These are phyloP conservation scores for Napeogenes sylphis DNA, from an alignment of 2,888 invertebrate species.

Conservation along the genomic window DNA sequence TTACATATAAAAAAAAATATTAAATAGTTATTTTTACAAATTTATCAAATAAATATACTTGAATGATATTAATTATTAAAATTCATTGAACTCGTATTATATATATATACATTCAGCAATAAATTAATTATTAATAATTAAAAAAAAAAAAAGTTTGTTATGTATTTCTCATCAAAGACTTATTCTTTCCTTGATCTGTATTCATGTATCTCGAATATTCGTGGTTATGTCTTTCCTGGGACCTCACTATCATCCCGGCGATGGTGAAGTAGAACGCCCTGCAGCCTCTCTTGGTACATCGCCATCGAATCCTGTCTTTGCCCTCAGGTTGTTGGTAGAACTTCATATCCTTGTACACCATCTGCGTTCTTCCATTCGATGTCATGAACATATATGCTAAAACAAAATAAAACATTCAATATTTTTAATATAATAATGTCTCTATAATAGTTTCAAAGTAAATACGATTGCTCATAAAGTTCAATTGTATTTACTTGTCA, in stretches of 20 bases:
- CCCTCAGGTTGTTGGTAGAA: conserved; percentile 42
- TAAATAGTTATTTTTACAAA: too few relatives aligned
- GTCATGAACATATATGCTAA: conserved; percentile 34
- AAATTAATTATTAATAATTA: too few relatives aligned
- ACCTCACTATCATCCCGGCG: conserved; percentile 33
- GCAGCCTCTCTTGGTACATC: conserved; percentile 45
- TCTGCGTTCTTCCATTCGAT: conserved; percentile 38
- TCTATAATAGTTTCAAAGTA: neutral
- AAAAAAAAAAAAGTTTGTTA: too few relatives aligned
- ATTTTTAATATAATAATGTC: neutral
- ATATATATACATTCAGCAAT: too few relatives aligned
- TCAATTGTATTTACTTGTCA: neutral
- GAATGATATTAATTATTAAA: too few relatives aligned
- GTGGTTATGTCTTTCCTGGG: conserved; percentile 35
- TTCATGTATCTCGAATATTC: conserved; percentile 18
- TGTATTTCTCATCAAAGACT: too few relatives aligned
- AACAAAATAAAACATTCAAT: conserved; percentile 7
- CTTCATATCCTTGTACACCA: conserved; percentile 43
- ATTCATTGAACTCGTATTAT: too few relatives aligned
- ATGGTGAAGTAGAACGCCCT: conserved; percentile 39
- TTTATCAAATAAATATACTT: too few relatives aligned
- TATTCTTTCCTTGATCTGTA: too few relatives aligned
- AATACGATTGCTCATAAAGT: neutral
- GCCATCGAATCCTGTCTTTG: conserved; percentile 40
- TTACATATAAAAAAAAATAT: too few relatives aligned